These are phyloP conservation scores for Clarias batrachus DNA, from an alignment of 2,113 vertebrate species.

Conservation along the genomic window DNA sequence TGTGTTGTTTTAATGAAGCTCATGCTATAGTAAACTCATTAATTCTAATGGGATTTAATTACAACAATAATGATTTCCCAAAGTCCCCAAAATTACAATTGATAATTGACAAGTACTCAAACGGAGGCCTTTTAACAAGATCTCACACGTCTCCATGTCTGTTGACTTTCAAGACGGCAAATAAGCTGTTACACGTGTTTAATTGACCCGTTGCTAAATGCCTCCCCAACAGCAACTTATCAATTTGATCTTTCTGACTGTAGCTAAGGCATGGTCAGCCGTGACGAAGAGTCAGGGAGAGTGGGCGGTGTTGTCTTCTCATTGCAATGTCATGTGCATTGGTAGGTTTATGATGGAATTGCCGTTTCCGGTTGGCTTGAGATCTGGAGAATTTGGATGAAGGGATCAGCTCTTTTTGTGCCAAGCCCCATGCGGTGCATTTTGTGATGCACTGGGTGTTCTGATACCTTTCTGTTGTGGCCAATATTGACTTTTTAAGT, in stretches of 20 bases:
- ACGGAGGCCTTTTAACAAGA: conserved; percentile 14
- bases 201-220: conserved; percentile 13
- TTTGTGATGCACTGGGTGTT: too few species aligned
- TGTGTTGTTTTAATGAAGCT: conserved; percentile 50
- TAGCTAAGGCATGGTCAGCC: not conserved
- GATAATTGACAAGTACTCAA: conserved; percentile 49
- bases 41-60: conserved; percentile 40
- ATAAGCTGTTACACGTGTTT: conserved; percentile 42
- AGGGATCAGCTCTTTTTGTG: too few species aligned
- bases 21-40: conserved; percentile 34
- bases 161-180: conserved; percentile 43
- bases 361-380: not conserved
- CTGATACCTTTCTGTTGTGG: too few species aligned
- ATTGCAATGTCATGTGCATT: too few species aligned
- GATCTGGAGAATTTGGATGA: too few species aligned
- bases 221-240: not conserved
- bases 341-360: not conserved
- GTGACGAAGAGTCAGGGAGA: not conserved
- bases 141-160: conserved; percentile 39
- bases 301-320: too few species aligned
- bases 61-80: conserved; percentile 49
- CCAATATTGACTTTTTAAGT: too few species aligned
- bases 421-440: too few species aligned
- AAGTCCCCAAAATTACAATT: conserved; percentile 47
- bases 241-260: not conserved